Conservation (phyloP, 1,140 invertebrate genomes). For the Drosophila murphyi region DNA sequence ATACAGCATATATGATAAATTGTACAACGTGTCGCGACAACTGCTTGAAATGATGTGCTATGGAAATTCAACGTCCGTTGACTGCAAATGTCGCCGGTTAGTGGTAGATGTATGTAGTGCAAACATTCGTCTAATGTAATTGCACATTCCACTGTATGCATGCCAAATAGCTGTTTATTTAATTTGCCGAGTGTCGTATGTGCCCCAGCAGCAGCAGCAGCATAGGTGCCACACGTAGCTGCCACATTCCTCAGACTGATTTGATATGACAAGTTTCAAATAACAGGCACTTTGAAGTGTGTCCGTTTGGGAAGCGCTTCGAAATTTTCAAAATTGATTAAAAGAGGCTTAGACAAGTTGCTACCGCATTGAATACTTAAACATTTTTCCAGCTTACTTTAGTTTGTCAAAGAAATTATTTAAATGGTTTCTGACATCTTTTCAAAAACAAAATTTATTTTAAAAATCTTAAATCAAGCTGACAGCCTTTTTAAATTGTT, state of each 20-base stretch:
- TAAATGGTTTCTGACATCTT: too few species aligned
- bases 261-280: constrained; percentile 65
- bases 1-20: constrained; percentile 63
- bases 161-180: constrained; percentile 79
- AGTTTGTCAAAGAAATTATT: too few species aligned
- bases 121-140: constrained; percentile 65
- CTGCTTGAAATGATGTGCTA: constrained; percentile 63
- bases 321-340: too few species aligned
- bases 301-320: too few species aligned
- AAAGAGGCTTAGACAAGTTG: too few species aligned
- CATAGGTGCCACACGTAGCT: constrained; percentile 12
- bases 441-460: too few species aligned
- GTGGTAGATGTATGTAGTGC: neutral
- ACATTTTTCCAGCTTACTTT: too few species aligned
- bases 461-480: too few species aligned
- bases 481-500: too few species aligned
- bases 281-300: constrained; percentile 1
- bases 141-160: constrained; percentile 72
- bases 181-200: constrained; percentile 63
- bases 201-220: neutral
- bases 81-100: constrained; percentile 26
- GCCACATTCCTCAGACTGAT: constrained; percentile 46
- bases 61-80: constrained; percentile 55
- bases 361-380: too few species aligned
- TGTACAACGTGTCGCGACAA: constrained; percentile 35